phyloP scores from a whole-genome alignment of 1,140 invertebrate genomes.

The Orchestia grillus region DNA sequence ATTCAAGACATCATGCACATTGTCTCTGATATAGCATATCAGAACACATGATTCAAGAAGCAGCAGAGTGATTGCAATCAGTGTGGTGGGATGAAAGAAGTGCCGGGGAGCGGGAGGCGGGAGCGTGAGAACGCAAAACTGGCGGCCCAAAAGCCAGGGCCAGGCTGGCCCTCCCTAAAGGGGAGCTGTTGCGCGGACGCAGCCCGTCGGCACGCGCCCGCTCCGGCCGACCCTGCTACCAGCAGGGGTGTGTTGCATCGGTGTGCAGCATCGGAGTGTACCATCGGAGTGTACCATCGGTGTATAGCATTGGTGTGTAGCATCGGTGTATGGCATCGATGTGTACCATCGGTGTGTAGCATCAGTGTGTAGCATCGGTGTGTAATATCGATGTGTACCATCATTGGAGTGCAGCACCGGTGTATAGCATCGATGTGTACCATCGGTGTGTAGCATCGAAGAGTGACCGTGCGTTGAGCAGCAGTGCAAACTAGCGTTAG shows the following conservation, averaged over 20 bases:
- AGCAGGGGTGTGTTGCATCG: no score
- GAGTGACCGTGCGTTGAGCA: no score
- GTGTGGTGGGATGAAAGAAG: background rate
- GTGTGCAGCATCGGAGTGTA: no score
- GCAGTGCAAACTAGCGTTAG: no score
- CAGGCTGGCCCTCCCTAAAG: background rate
- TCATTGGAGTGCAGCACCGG: background rate
- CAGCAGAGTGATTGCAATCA: background rate
- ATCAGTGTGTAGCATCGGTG: background rate
- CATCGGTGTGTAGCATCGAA: background rate
- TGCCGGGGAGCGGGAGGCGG: background rate
- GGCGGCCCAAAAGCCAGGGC: constrained; percentile 23
- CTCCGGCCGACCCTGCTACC: no score
- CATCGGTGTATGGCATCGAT: background rate
- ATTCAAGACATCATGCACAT: no score
- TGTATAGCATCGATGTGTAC: background rate
- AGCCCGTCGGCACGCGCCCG: no score
- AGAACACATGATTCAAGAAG: background rate
- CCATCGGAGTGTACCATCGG: no score
- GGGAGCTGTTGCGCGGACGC: background rate
- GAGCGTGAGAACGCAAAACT: background rate
- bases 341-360: background rate
- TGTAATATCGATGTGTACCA: background rate
- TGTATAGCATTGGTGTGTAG: no score
- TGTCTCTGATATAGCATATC: no score